These are phyloP conservation scores for Odontocolon sp. DNA, from an alignment of 2,888 invertebrate genomes.

Conservation along the genomic window DNA sequence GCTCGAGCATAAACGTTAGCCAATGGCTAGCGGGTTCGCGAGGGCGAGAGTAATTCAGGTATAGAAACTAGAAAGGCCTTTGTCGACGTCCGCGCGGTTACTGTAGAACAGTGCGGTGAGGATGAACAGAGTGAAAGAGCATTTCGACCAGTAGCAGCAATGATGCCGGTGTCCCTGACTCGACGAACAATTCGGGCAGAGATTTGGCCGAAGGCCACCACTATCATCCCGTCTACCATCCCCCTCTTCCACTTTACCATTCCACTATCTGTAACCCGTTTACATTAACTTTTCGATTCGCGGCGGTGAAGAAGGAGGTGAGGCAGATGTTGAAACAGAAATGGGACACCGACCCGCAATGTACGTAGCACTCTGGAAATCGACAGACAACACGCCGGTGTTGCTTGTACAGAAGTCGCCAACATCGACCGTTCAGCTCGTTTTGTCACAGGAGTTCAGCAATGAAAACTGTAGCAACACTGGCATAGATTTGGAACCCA, in stretches of 20 bases:
- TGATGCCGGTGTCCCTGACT: constrained; percentile 7
- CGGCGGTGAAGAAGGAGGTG: neutral
- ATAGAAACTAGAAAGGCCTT: constrained; percentile 37
- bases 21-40: constrained; percentile 9
- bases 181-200: neutral
- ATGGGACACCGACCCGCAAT: neutral
- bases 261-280: constrained; percentile 14
- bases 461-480: neutral
- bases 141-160: neutral
- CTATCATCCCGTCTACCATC: constrained; percentile 1
- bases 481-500: constrained; percentile 1
- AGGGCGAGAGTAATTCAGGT: constrained; percentile 35
- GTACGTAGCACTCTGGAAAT: neutral
- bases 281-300: constrained; percentile 20
- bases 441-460: neutral
- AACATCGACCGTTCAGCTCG: constrained; percentile 5
- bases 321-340: constrained; percentile 21
- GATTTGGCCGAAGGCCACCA: constrained; percentile 21
- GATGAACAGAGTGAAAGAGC: neutral
- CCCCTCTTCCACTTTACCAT: neutral
- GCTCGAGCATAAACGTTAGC: neutral
- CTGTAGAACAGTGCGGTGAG: constrained; percentile 18
- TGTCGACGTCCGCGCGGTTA: constrained; percentile 24
- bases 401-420: neutral
- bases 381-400: neutral